These are phyloP conservation scores for Lepidotrigona ventralis DNA, from an alignment of 1,140 invertebrate species.

Conservation along the genomic window DNA sequence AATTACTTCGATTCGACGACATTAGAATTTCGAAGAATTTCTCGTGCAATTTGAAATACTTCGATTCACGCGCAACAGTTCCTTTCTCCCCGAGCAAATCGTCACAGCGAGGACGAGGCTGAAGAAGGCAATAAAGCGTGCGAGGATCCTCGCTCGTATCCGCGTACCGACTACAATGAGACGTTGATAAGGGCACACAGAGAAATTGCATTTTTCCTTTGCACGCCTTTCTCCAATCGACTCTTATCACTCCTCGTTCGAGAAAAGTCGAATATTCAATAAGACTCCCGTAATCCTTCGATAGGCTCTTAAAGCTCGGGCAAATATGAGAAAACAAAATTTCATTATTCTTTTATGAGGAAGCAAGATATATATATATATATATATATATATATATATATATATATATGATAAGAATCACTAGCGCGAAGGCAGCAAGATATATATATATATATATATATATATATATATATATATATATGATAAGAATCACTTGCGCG, in stretches of 20 bases:
- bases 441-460: no score
- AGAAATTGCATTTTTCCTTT: not conserved
- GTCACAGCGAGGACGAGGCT: not conserved
- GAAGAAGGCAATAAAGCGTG: slow-evolving; percentile 3
- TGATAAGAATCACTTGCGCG: no score
- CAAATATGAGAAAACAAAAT: not conserved
- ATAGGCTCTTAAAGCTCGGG: not conserved
- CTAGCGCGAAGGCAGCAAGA: no score
- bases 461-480: no score
- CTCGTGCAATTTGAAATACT: not conserved
- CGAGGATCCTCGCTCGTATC: not conserved
- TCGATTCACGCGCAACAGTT: not conserved
- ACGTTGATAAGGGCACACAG: not conserved
- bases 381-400: no score
- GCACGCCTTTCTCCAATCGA: not conserved
- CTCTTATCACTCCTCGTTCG: not conserved
- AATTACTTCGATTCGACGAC: not conserved
- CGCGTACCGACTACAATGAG: slow-evolving; percentile 6
- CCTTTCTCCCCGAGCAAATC: not conserved
- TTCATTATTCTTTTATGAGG: no score
- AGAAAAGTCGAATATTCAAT: not conserved
- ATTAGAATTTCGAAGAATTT: not conserved
- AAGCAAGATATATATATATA: no score
- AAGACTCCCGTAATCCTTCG: not conserved
- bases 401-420: no score